Evolutionary conservation across 1,140 invertebrate genomes (phyloP), one percentile per base, ranked within the genome.

Genomic region (Drosophila ambigua): DNA sequence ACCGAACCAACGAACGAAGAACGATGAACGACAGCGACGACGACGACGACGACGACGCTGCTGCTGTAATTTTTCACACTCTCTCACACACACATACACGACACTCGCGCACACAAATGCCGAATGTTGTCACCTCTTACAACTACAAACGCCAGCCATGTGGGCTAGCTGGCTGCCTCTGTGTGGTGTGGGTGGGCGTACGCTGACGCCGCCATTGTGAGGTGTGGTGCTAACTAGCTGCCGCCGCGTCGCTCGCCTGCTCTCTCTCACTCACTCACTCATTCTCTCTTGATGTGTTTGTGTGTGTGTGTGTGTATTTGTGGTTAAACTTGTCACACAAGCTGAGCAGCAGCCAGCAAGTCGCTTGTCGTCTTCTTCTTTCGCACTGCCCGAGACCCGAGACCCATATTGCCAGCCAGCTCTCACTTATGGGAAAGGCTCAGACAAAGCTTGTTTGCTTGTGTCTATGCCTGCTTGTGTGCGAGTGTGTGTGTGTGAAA

Each of bases 321-420:
- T 85, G 87, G 87, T 82, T 82, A 90, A 90, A 90, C 81, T 90
- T 90, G 87, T 90, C 87, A 90, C 85, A 90, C 87, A 90, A 90
- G 85, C 85, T 85, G 76, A 67, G 69, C 60, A 50, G 48, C 77
- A 80, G 59, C 24, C 64, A 79, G 64, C 74, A 81, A 72, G 60
- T 74, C 64, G 78, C 78, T 79, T 88, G 83, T 79, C 82, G 74
- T 85, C 83, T 88, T 88, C 35, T 88, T 88, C 83, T 88, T 79
- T 62, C 83, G 61, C 79, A 88, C 83, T 48, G 51, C 35, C 53
- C 39, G 11, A 39, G 35, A 39, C 35, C 35, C 26, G 52, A 48
- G 61, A 24, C 73, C 60, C 66, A 87, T 87, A 72, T 73, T 77
- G 83, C 62, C 76, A 60, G 79, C 79, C 64, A 71, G 72, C 83